Evolutionary conservation across 2,888 invertebrate species (phyloP).

Genomic region (Willowsia nigromaculata): DNA sequence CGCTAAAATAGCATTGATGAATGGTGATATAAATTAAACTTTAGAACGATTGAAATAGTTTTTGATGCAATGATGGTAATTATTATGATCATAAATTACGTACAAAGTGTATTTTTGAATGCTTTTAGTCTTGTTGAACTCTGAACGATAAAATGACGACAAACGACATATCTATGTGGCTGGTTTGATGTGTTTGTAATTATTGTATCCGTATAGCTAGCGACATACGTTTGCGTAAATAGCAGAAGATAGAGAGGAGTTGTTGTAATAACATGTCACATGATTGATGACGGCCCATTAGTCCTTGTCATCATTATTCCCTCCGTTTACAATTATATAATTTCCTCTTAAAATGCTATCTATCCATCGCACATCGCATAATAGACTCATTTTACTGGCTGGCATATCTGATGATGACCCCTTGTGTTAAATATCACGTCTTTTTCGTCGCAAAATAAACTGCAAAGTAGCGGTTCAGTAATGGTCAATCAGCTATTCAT

Average conservation of each 20-base stretch:
- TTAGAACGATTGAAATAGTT: neutral
- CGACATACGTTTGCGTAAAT: neutral
- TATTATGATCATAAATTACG: neutral
- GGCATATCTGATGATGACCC: conserved; percentile 42
- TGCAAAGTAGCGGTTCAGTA: neutral
- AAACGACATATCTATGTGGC: neutral
- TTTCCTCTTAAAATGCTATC: conserved; percentile 11
- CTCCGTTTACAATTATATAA: conserved; percentile 29
- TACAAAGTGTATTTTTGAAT: neutral
- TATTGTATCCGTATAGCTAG: neutral
- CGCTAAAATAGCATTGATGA: neutral
- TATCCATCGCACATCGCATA: neutral
- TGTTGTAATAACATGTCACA: conserved; percentile 17
- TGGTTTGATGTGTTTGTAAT: neutral
- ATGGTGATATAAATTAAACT: neutral
- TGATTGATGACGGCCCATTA: conserved; percentile 51
- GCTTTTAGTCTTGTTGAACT: conserved; percentile 1
- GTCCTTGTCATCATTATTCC: conserved; percentile 54
- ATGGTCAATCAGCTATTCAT: neutral
- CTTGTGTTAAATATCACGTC: conserved; percentile 33
- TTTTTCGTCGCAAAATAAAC: conserved; percentile 14
- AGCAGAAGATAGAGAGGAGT: neutral
- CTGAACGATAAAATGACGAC: conserved; percentile 4
- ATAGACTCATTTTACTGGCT: conserved; percentile 20
- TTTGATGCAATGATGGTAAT: neutral